A percentile compares a stretch with the other conserved stretches of the same genome.
These are phyloP conservation scores for Macquaria australasica DNA, from an alignment of 2,113 vertebrate genomes.

Conservation along the genomic window DNA sequence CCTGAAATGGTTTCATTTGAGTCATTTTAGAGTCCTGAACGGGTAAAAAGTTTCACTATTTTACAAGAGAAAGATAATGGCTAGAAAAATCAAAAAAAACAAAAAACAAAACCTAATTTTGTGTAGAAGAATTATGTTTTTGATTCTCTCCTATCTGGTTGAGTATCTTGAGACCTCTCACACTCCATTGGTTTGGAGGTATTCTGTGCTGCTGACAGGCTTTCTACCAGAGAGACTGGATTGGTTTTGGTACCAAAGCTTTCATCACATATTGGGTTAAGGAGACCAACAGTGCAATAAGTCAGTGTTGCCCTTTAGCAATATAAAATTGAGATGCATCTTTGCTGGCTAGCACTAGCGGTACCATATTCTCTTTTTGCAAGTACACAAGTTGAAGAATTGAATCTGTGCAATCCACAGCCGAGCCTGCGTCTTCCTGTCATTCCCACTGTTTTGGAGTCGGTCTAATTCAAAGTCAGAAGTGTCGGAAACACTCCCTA, in stretches of 20 bases:
- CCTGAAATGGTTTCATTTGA: background rate
- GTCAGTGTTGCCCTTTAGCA: background rate
- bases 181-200: background rate
- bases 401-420: slow-evolving; percentile 12
- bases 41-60: background rate
- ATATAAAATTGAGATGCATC: slow-evolving; percentile 1
- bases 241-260: slow-evolving; percentile 10
- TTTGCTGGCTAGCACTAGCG: slow-evolving; percentile 1
- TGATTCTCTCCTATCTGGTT: background rate
- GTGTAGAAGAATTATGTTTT: background rate
- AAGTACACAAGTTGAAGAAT: slow-evolving; percentile 1
- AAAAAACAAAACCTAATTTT: background rate
- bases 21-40: background rate
- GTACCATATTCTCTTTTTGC: slow-evolving; percentile 19
- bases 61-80: background rate
- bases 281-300: background rate
- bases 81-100: background rate
- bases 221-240: background rate
- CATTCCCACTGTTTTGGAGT: slow-evolving; percentile 37
- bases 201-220: background rate
- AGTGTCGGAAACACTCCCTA: slow-evolving; percentile 41
- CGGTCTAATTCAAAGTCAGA: slow-evolving; percentile 63
- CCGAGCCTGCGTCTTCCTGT: background rate
- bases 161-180: background rate
- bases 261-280: background rate